These are phyloP conservation scores for Actinopyga echinites DNA, from an alignment of 53 echinoderm and acorn worm species.

Conservation along the genomic window DNA sequence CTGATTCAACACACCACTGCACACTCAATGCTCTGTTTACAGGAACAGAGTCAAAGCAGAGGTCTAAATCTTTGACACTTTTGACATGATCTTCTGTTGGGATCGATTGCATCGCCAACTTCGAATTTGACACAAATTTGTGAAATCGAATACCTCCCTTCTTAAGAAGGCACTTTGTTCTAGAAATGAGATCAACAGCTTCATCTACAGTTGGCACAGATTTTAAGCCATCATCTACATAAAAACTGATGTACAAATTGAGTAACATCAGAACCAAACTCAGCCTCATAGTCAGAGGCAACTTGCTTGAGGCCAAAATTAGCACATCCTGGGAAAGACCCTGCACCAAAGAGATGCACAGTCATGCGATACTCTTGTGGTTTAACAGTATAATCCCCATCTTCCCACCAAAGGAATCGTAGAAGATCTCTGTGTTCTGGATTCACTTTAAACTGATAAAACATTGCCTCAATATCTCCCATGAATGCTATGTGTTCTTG, in stretches of 20 bases:
- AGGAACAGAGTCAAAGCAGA: not conserved
- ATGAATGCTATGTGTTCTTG: constrained; percentile 46
- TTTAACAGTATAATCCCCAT: not conserved
- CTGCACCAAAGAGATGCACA: no score
- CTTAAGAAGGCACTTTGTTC: not conserved
- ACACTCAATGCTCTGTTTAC: constrained; percentile 45
- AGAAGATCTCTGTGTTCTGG: constrained; percentile 26
- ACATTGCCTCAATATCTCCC: constrained; percentile 39
- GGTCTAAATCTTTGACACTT: constrained; percentile 1
- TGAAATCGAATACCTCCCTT: not conserved
- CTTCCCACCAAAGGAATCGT: constrained; percentile 62
- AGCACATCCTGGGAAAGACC: no score
- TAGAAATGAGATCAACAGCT: not conserved
- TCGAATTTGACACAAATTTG: not conserved
- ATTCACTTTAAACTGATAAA: constrained; percentile 44
- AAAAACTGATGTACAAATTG: not conserved
- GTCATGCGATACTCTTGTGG: no score
- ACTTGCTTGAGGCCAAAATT: no score
- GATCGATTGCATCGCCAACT: not conserved
- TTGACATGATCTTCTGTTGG: not conserved
- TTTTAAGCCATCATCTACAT: no score
- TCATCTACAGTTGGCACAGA: not conserved
- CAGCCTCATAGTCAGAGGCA: no score
- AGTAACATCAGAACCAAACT: not conserved
- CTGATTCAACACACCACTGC: constrained; percentile 50